Evolutionary conservation across 2,797 vertebrate genomes (phyloP), one percentile per base, ranked within the genome.

Genomic region (Lepilemur ruficaudatus): DNA sequence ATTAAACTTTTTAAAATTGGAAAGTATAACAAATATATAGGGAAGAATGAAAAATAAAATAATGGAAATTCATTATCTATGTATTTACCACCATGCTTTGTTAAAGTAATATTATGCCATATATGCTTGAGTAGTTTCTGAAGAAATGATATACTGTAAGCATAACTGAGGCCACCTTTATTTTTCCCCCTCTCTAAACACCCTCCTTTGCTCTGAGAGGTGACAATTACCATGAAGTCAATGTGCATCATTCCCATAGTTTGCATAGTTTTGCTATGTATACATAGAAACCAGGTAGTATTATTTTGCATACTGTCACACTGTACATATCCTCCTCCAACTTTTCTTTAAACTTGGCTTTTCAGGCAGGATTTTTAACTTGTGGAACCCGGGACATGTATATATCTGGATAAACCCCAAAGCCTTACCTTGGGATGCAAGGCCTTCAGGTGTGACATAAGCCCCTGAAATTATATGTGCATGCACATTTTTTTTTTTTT

Each of bases 1-100:
- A 92, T 84, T 48, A 41, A 81, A 32, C n/a, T 89, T 79, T 57
- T 97, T 41, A 48, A 95, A 93, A 96, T 61, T 63, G 52, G 25
- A 20, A 89, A 70, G 9, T 72, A 61, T 18, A 82, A 67, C 41
- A 91, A 55, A 43, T 57, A 69, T 61, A 69, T 25, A 81, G 30
- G n/a, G 23, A 95, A 91, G 28, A 91, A 72, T 65, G 14, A 11
- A 63, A 95, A 89, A 93, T 48, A 69, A 91, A 85, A 72, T 80
- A 61, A 55, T 89, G 63, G 22, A 82, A 91, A 75, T 73, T 4
- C 7, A 75, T 83, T 61, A 91, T 78, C 22, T 78, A 72, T 70
- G 0, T 92, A 35, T 85, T 11, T 69, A 32, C 12, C 79, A 72
- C 5, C 17, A 57, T 55, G 28, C 2, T 41, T 72, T 92, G 73